Evolutionary conservation across 2,888 invertebrate genomes (phyloP).

Genomic region (Endotricha flammealis): DNA sequence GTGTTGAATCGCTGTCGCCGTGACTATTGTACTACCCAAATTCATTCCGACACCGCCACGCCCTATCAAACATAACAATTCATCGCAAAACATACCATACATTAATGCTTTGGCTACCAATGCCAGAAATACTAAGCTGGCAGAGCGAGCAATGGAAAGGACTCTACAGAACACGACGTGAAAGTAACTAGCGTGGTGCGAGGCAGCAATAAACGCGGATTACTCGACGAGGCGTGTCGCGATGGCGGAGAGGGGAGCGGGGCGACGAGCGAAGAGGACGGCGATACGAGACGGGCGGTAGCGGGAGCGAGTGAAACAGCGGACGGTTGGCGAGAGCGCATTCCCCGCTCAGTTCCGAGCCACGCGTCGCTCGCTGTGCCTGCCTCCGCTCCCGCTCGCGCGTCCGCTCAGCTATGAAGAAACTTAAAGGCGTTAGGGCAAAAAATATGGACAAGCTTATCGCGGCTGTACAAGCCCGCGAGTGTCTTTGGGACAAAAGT

Average conservation of each 20-base stretch:
- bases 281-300: constrained; percentile 40
- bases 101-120: constrained; percentile 16
- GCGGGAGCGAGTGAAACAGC: constrained; percentile 37
- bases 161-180: constrained; percentile 13
- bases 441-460: constrained; percentile 70
- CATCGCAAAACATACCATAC: constrained; percentile 13
- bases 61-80: constrained; percentile 17
- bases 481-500: constrained; percentile 69
- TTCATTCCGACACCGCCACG: constrained; percentile 25
- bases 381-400: constrained; percentile 45
- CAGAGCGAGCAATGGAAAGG: constrained; percentile 18
- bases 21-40: constrained; percentile 32
- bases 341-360: constrained; percentile 40
- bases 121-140: background rate
- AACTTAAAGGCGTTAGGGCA: constrained; percentile 53
- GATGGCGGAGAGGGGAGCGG: constrained; percentile 45
- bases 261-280: constrained; percentile 54
- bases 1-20: constrained; percentile 36
- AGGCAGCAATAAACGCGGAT: constrained; percentile 14
- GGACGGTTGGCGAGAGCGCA: constrained; percentile 31
- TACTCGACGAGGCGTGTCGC: constrained; percentile 37
- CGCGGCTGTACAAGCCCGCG: constrained; percentile 68
- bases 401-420: constrained; percentile 53
- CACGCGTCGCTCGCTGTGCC: constrained; percentile 41
- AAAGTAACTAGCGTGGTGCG: constrained; percentile 9